Percentiles rank a stretch among this genome's conserved stretches.
Conservation (phyloP, 2,797 vertebrate genomes). For the Fistularia commersonii region DNA sequence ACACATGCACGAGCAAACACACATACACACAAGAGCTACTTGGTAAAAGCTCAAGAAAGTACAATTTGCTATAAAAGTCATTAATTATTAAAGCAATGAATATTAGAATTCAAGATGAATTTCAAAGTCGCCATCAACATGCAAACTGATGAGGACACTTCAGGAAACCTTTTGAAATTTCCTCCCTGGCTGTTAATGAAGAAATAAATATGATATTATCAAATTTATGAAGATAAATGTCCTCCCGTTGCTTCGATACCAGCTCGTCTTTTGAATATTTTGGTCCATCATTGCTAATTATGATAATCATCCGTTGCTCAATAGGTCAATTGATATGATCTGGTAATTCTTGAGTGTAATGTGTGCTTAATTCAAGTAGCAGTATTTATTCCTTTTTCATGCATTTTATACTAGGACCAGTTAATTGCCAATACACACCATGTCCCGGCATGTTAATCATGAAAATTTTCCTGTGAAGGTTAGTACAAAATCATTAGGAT, state of each 20-base stretch:
- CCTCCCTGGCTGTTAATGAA: conserved; percentile 27
- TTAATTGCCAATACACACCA: too few relatives aligned
- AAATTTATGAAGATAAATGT: conserved; percentile 25
- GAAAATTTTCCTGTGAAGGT: too few relatives aligned
- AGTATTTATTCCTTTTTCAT: too few relatives aligned
- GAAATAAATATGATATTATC: conserved; percentile 31
- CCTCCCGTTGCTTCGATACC: conserved; percentile 9
- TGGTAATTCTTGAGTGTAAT: too few relatives aligned
- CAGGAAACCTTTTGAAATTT: conserved; percentile 31
- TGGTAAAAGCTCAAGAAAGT: too few relatives aligned
- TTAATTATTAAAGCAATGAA: conserved; percentile 11
- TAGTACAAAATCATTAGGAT: too few relatives aligned
- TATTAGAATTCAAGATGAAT: conserved; percentile 5
- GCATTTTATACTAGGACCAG: too few relatives aligned
- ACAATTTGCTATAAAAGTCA: not conserved
- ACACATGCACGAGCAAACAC: too few relatives aligned
- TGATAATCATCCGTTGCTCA: conserved; percentile 24
- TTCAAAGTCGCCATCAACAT: conserved; percentile 30
- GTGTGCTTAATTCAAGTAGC: too few relatives aligned
- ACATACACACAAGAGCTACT: too few relatives aligned
- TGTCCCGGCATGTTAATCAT: too few relatives aligned
- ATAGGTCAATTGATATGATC: conserved; percentile 10
- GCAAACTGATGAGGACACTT: conserved; percentile 23
- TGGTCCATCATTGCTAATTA: conserved; percentile 9
- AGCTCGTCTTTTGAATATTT: conserved; percentile 9